Percentiles rank a stretch among this genome's conserved stretches.
Evolutionary conservation across 2,888 invertebrate species (phyloP).

Genomic region (Dioctria rufipes): DNA sequence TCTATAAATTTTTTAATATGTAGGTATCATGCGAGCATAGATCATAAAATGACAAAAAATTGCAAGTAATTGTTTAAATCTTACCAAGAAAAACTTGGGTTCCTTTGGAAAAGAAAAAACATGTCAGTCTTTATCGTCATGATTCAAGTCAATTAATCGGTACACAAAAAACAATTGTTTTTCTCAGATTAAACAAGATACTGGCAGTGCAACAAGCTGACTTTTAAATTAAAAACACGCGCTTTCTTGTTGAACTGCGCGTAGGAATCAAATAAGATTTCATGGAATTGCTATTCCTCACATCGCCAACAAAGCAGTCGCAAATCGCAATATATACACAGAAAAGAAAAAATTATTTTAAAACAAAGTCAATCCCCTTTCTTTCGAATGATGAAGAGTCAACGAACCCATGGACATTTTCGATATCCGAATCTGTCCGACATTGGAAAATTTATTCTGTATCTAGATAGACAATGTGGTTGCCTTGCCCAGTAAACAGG

Average conservation of each 20-base stretch:
- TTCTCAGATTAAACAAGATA: not conserved
- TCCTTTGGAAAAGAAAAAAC: too few relatives aligned
- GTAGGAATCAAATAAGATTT: too few relatives aligned
- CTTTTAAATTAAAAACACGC: constrained; percentile 14
- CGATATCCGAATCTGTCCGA: constrained; percentile 43
- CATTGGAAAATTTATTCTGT: constrained; percentile 32
- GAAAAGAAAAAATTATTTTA: constrained; percentile 13
- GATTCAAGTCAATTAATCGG: constrained; percentile 15
- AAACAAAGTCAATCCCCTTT: constrained; percentile 33
- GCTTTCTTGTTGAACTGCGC: not conserved
- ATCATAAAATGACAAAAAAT: too few relatives aligned
- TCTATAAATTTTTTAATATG: too few relatives aligned
- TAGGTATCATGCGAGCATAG: too few relatives aligned
- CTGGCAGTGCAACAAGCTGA: too few relatives aligned
- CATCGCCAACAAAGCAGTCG: not conserved
- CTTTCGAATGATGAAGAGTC: constrained; percentile 13
- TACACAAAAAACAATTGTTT: constrained; percentile 23
- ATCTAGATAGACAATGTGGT: constrained; percentile 19
- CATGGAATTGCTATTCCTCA: not conserved
- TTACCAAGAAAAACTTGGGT: too few relatives aligned
- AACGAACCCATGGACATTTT: constrained; percentile 34
- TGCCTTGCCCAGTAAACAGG: not conserved
- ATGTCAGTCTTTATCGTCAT: too few relatives aligned
- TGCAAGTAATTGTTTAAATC: too few relatives aligned
- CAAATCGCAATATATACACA: constrained; percentile 5